These are phyloP conservation scores for Gasterosteus nipponicus DNA, from an alignment of 2,113 vertebrate species.

Conservation along the genomic window DNA sequence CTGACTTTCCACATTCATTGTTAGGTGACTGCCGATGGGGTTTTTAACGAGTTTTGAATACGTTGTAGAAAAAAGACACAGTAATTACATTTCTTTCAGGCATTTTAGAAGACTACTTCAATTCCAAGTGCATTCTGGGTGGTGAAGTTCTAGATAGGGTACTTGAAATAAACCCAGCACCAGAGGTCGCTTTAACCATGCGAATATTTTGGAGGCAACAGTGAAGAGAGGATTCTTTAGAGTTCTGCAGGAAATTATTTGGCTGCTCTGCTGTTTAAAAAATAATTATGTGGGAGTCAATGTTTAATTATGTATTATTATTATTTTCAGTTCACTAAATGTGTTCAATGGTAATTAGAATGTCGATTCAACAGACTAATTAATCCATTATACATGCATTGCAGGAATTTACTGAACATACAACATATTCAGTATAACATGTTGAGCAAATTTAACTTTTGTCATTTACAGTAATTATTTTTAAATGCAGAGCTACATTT, in stretches of 20 bases:
- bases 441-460: not conserved
- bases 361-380: not conserved
- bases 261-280: not conserved
- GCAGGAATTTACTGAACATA: not conserved
- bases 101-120: not conserved
- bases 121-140: slow-evolving; percentile 52
- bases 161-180: not conserved
- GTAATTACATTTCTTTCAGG: slow-evolving; percentile 3
- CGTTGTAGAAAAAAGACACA: accelerated
- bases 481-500: not conserved
- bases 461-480: not conserved
- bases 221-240: not conserved
- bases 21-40: accelerated
- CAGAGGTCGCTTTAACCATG: slow-evolving; percentile 35
- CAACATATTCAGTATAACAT: not conserved
- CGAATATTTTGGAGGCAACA: not conserved
- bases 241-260: not conserved
- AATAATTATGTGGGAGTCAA: not conserved
- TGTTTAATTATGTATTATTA: not conserved
- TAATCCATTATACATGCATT: not conserved
- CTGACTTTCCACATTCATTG: accelerated
- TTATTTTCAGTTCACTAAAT: not conserved
- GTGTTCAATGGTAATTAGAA: not conserved
- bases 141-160: slow-evolving; percentile 38
- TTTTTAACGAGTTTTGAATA: too few species aligned